phyloP scores from a whole-genome alignment of 2,113 vertebrate species.

The Lophochroa leadbeateri region DNA sequence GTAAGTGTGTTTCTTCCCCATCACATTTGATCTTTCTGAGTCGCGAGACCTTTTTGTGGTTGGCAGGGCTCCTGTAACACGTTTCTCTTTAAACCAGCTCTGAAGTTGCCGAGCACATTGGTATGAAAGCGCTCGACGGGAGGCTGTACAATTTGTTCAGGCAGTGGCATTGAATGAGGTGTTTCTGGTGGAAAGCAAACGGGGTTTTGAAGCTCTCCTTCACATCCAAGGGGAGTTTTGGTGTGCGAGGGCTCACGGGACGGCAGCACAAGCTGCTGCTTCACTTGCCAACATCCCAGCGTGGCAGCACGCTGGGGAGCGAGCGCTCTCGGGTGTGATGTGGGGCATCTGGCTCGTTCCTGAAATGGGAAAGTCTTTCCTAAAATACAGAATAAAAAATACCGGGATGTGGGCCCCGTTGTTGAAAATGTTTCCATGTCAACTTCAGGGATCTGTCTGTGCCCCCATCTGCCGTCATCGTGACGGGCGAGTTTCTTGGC shows the following conservation, averaged over 20 bases:
- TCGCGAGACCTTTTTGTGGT: conserved; percentile 63
- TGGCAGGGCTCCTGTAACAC: conserved; percentile 65
- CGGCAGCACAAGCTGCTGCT: conserved; percentile 14
- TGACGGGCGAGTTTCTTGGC: neutral
- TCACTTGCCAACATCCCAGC: neutral
- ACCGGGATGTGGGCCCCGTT: neutral
- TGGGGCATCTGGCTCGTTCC: neutral
- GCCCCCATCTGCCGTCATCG: neutral
- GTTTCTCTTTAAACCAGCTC: conserved; percentile 59
- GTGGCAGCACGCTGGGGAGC: neutral
- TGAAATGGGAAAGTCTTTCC: neutral
- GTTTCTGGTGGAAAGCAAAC: conserved; percentile 30
- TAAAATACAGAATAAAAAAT: neutral
- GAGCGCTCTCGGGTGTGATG: neutral
- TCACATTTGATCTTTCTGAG: conserved; percentile 65
- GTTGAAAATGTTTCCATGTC: neutral
- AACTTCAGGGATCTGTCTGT: neutral
- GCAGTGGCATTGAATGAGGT: conserved; percentile 16
- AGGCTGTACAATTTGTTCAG: conserved; percentile 46
- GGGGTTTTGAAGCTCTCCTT: conserved; percentile 55
- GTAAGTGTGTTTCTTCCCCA: conserved; percentile 36
- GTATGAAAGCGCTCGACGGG: conserved; percentile 44
- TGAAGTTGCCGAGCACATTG: conserved; percentile 43
- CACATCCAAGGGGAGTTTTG: neutral
- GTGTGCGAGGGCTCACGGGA: conserved; percentile 35